Percentiles rank a stretch among this genome's conserved stretches.
phyloP scores from a whole-genome alignment of 1,140 invertebrate species.

The Cotesia glomerata region DNA sequence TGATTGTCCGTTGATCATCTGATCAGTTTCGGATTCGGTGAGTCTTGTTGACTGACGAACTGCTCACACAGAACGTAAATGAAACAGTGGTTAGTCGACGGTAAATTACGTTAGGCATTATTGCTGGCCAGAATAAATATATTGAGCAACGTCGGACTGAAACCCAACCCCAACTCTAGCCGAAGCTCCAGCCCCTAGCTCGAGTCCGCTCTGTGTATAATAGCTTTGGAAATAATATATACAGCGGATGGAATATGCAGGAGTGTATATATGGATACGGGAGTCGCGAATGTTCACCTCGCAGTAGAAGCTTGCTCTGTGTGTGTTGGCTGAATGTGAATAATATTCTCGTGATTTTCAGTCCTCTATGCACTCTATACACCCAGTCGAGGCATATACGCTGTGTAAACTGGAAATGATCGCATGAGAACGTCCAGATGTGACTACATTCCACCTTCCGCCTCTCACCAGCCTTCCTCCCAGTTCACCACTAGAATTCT shows the following conservation, averaged over 20 bases:
- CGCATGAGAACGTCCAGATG: conserved; percentile 58
- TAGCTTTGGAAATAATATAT: too few species aligned
- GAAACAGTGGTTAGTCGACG: neutral
- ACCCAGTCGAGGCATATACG: conserved; percentile 23
- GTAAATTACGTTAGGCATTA: neutral
- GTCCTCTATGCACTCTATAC: conserved; percentile 35
- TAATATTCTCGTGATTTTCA: conserved; percentile 48
- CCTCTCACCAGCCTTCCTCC: too few species aligned
- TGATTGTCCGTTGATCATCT: too few species aligned
- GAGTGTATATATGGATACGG: too few species aligned
- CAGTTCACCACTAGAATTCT: conserved; percentile 39
- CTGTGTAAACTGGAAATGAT: conserved; percentile 51
- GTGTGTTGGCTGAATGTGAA: neutral
- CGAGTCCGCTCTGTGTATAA: too few species aligned
- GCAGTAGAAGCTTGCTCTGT: too few species aligned
- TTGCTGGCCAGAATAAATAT: neutral
- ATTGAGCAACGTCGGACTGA: neutral
- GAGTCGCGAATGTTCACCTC: too few species aligned
- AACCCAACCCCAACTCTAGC: neutral
- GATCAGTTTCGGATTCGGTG: too few species aligned
- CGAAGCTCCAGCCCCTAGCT: too few species aligned
- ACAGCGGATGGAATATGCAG: too few species aligned
- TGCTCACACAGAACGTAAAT: neutral
- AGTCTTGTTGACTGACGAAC: too few species aligned
- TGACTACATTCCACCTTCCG: conserved; percentile 40